Conservation (phyloP, 2,113 vertebrate species). For the Morphnarchus princeps region DNA sequence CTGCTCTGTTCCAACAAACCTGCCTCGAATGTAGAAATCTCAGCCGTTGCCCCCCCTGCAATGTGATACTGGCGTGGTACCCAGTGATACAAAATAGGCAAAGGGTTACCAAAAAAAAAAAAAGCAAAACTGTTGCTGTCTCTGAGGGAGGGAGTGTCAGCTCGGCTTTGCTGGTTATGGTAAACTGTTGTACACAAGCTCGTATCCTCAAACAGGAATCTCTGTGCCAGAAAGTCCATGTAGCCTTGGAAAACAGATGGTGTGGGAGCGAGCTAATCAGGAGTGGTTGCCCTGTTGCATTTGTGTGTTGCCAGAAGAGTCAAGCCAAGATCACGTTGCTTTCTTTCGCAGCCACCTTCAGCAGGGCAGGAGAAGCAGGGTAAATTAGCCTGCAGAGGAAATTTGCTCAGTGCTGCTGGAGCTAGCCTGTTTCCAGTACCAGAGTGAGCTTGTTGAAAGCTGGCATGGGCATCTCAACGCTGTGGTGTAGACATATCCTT, state of each 20-base stretch:
- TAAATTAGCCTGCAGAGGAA: not conserved
- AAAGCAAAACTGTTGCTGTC: not conserved
- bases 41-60: not conserved
- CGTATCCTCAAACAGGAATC: conserved; percentile 12
- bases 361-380: not conserved
- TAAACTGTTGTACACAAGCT: conserved; percentile 60
- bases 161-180: conserved; percentile 27
- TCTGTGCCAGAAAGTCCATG: conserved; percentile 49
- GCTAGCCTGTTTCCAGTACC: not conserved
- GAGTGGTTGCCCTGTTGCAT: conserved; percentile 41
- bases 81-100: not conserved
- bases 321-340: conserved; percentile 20
- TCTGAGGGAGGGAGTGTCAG: conserved; percentile 36
- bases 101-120: not conserved
- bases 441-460: not conserved
- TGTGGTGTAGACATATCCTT: conserved; percentile 57
- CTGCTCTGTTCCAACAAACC: not conserved
- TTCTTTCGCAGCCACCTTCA: conserved; percentile 12
- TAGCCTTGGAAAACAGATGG: conserved; percentile 52
- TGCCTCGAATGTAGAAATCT: not conserved
- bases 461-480: conserved; percentile 12
- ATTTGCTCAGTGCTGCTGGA: not conserved
- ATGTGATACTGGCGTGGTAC: not conserved
- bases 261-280: conserved; percentile 29
- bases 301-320: conserved; percentile 29